phyloP scores from a whole-genome alignment of 2,888 invertebrate species.

The Tenthredo notha region DNA sequence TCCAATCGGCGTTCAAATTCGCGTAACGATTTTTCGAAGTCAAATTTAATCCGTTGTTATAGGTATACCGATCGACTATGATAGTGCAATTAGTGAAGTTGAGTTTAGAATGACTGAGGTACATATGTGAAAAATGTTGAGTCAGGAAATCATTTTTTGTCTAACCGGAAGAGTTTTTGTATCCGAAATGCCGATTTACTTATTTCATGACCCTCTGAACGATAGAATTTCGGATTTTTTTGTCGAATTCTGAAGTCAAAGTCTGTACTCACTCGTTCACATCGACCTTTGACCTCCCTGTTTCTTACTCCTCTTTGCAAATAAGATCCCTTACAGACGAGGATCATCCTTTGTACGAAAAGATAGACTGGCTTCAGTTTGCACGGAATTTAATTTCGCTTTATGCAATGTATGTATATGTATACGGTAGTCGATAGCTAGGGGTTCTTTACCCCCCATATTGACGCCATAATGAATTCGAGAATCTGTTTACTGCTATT shows the following conservation, averaged over 20 bases:
- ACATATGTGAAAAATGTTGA: background rate
- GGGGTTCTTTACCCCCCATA: background rate
- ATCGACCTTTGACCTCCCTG: slow-evolving; percentile 4
- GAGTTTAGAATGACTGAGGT: background rate
- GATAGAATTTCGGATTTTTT: background rate
- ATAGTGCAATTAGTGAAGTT: background rate
- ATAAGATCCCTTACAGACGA: slow-evolving; percentile 14
- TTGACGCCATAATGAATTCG: slow-evolving; percentile 46
- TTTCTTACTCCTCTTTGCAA: background rate
- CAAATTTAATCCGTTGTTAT: background rate
- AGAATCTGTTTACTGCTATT: slow-evolving; percentile 42
- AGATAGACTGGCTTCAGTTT: slow-evolving; percentile 40
- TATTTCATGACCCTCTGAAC: background rate
- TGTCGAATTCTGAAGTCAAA: background rate
- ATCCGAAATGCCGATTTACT: background rate
- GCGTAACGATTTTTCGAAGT: too few species aligned
- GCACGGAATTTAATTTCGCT: slow-evolving; percentile 43
- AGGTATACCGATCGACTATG: background rate
- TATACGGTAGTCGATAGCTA: slow-evolving; percentile 4
- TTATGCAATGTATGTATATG: slow-evolving; percentile 37
- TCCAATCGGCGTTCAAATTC: background rate
- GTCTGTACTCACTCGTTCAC: background rate
- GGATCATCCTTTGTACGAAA: slow-evolving; percentile 33
- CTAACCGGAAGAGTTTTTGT: background rate
- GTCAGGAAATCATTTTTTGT: background rate